These are phyloP conservation scores for Lepetodrilus schrolli DNA, from an alignment of 2,888 invertebrate species.

Conservation along the genomic window DNA sequence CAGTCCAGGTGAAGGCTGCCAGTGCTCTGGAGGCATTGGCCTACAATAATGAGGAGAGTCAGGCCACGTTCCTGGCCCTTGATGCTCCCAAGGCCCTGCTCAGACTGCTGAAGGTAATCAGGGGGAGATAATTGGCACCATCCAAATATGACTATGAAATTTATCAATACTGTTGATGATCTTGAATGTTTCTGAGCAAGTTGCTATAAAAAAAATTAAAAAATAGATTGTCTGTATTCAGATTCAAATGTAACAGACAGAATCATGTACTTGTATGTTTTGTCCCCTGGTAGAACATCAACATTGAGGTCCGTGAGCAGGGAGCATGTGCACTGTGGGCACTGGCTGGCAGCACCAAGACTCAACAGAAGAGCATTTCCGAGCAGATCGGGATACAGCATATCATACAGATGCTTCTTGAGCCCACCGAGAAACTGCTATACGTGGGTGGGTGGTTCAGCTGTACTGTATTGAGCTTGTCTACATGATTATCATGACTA, in stretches of 20 bases:
- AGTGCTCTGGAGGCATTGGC: constrained; percentile 74
- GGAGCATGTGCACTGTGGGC: constrained; percentile 75
- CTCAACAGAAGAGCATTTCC: constrained; percentile 74
- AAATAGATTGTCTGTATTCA: no score
- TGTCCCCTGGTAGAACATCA: constrained; percentile 65
- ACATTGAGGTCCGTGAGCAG: constrained; percentile 73
- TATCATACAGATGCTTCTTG: constrained; percentile 74
- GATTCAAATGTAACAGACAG: no score
- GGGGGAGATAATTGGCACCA: no score
- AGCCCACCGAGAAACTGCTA: constrained; percentile 74
- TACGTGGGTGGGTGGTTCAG: constrained; percentile 74
- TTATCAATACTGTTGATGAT: no score
- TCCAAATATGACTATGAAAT: no score
- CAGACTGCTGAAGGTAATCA: constrained; percentile 70
- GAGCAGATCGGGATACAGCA: constrained; percentile 71
- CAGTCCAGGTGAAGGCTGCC: constrained; percentile 74
- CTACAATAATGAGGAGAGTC: constrained; percentile 67
- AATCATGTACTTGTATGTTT: no score
- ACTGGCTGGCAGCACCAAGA: constrained; percentile 72
- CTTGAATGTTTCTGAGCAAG: no score
- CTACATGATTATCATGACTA: no score
- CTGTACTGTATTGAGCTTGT: no score
- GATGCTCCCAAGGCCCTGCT: constrained; percentile 73
- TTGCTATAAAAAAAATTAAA: no score
- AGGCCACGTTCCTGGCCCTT: constrained; percentile 69